A percentile compares a stretch with the other conserved stretches of the same genome.
These are phyloP conservation scores for Zoanthus gigantus DNA, from an alignment of 92 coral and sea anemone species.

Conservation along the genomic window DNA sequence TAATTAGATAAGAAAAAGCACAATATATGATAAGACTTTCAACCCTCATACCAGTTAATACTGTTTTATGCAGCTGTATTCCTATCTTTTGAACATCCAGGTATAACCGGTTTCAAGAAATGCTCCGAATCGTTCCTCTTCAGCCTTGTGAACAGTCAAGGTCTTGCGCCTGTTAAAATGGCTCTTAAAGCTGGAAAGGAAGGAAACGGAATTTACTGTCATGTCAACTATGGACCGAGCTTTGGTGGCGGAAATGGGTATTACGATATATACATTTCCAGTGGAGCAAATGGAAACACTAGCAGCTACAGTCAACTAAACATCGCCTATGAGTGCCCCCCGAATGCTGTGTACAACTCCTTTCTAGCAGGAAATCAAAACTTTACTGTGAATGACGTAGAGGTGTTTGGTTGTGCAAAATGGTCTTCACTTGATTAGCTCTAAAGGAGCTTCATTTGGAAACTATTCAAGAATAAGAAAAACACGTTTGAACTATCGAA, in stretches of 20 bases:
- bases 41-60: no score
- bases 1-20: no score
- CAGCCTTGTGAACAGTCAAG: conserved; percentile 67
- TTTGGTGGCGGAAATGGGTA: conserved; percentile 51
- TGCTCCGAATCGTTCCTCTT: conserved; percentile 68
- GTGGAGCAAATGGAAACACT: conserved; percentile 22
- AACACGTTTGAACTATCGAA: no score
- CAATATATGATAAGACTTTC: no score
- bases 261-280: conserved; percentile 52
- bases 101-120: conserved; percentile 18
- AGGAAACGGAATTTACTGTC: conserved; percentile 58
- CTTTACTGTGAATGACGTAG: conserved; percentile 43
- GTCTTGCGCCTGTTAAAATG: conserved; percentile 55
- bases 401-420: conserved; percentile 54
- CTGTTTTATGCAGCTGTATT: no score
- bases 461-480: no score
- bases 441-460: no score
- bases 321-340: conserved; percentile 56
- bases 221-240: conserved; percentile 52
- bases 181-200: conserved; percentile 26
- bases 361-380: conserved; percentile 50
- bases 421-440: background rate
- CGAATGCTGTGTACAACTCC: conserved; percentile 47
- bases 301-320: conserved; percentile 35
- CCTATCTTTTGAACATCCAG: background rate